phyloP scores from a whole-genome alignment of 2,797 vertebrate genomes.

The Artibeus jamaicensis region DNA sequence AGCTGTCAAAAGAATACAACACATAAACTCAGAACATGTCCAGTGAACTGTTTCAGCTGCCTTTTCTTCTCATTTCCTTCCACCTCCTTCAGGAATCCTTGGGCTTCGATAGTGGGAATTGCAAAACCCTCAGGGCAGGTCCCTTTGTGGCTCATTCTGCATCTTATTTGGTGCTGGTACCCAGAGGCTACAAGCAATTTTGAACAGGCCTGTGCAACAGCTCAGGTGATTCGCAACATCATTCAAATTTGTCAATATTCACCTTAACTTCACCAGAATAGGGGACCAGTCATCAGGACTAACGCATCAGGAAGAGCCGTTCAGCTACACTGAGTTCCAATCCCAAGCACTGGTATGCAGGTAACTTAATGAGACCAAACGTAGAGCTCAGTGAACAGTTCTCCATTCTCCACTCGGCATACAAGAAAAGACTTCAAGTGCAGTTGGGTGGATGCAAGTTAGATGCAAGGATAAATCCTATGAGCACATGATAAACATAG shows the following conservation, averaged over 20 bases:
- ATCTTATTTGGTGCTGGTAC: slow-evolving; percentile 66
- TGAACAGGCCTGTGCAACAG: slow-evolving; percentile 7
- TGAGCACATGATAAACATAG: slow-evolving; percentile 23
- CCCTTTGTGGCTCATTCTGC: slow-evolving; percentile 68
- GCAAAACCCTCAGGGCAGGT: slow-evolving; percentile 67
- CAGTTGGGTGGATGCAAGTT: not conserved
- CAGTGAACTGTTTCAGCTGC: slow-evolving; percentile 68
- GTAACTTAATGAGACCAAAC: slow-evolving; percentile 29
- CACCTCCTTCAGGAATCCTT: slow-evolving; percentile 59
- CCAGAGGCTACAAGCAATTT: slow-evolving; percentile 67
- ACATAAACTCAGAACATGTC: slow-evolving; percentile 58
- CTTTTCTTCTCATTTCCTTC: slow-evolving; percentile 74
- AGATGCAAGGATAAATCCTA: slow-evolving; percentile 33
- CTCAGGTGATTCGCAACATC: slow-evolving; percentile 25
- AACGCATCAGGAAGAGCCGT: not conserved
- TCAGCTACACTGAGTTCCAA: not conserved
- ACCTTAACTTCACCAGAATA: not conserved
- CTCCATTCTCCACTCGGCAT: not conserved
- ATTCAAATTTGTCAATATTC: slow-evolving; percentile 54
- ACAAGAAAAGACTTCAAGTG: not conserved
- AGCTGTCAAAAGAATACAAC: slow-evolving; percentile 69
- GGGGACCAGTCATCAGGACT: not conserved
- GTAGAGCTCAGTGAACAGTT: not conserved
- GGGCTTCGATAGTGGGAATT: slow-evolving; percentile 66
- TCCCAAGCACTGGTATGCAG: not conserved